Evolutionary conservation across 2,888 invertebrate species (phyloP).

Genomic region (Drosophila percnosoma): DNA sequence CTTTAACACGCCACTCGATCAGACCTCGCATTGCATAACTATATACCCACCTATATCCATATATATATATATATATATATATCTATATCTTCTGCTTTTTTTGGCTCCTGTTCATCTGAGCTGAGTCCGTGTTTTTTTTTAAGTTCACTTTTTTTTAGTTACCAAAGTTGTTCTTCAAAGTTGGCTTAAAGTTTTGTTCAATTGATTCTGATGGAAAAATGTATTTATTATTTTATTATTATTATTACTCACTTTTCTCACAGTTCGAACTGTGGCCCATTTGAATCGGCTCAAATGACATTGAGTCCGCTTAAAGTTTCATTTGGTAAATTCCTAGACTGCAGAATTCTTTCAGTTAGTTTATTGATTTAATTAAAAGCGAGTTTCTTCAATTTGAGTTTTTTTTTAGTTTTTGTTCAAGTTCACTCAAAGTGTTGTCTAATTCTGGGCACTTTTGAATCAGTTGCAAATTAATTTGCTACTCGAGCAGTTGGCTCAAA

Average conservation of each 20-base stretch:
- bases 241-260: neutral
- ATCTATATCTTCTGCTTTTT: neutral
- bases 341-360: neutral
- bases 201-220: neutral
- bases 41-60: neutral
- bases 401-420: conserved; percentile 1
- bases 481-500: conserved; percentile 7
- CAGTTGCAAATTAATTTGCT: conserved; percentile 20
- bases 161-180: neutral
- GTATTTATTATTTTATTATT: neutral
- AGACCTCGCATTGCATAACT: neutral
- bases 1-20: conserved; percentile 12
- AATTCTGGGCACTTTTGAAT: neutral
- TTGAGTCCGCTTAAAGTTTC: neutral
- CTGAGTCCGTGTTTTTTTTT: neutral
- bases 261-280: neutral
- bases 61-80: neutral
- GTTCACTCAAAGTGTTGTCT: conserved; percentile 3
- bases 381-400: conserved; percentile 6
- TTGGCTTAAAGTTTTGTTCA: neutral
- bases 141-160: neutral
- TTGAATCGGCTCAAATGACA: neutral
- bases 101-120: neutral
- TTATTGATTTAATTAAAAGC: conserved; percentile 3
- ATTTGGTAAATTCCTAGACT: neutral